Base-by-base conservation (phyloP, 2,888 invertebrate genomes). In the Gandaritis pyraliata region DNA sequence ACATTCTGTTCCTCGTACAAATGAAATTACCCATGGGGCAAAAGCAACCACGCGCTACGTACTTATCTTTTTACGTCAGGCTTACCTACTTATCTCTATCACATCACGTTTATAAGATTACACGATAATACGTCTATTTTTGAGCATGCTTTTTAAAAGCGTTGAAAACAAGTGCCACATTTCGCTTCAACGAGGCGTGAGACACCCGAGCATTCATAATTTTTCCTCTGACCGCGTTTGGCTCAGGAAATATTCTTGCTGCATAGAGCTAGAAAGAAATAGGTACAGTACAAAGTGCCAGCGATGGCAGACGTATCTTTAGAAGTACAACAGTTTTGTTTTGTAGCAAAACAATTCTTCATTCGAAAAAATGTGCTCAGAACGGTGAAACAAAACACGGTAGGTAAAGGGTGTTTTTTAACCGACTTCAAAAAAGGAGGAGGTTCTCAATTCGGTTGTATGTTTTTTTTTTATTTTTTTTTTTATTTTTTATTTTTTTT, bases 151-250 rank as follows among this genome's bases (percentile, higher is more conserved):
- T 64, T 41, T 59, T 49, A 52, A 64, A 55, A 61, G 59, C 60
- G 58, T 59, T 55, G 43, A 49, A 59, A 61, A 54, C 50, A 66
- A 68, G 63, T 63, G 56, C 55, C 54, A 64, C 63, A 62, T 65
- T 67, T 62, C 53, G 57, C 58, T 63, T 52, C 64, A 49, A 61
- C 57, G 46, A 58, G 63, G 61, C 61, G 64, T 55, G 56, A 68
- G 66, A 58, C 59, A 63, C 61, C n/a, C 48, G 38, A 58, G 52
- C 58, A 58, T 58, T 67, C 66, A 67, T 69, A 71, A 66, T 71
- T 71, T 66, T 71, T 67, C 66, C 62, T 69, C 62, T 69, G 67
- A 67, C 69, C 69, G 67, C 67, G 65, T 66, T 67, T 63, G 39
- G 49, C 57, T 61, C 55, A 56, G 66, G 45, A 65, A 66, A 63